Evolutionary conservation across 2,888 invertebrate species (phyloP), one percentile per base, ranked within the genome.

Genomic region (Eurois occulta): DNA sequence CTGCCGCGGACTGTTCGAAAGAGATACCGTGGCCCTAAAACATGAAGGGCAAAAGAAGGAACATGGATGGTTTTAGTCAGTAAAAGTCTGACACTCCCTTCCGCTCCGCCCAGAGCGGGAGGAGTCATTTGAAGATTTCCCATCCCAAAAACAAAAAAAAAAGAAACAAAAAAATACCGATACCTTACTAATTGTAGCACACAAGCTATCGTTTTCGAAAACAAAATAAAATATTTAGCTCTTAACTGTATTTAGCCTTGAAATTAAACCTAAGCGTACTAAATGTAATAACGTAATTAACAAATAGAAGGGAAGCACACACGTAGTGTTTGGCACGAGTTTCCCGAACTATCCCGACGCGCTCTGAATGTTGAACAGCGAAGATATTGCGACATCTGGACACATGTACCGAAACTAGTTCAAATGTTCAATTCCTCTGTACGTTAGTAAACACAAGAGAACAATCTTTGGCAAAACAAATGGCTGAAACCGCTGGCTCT

Each of bases 261-360:
- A 78, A 80, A 80, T 80, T 75, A 60, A 67, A 83, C 46, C 69
- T 21, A 28, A 72, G 38, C 38, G 58, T 64, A 60, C 68, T 67
- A 58, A 79, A 84, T 75, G 62, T 81, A 81, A 81, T 84, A 77
- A 72, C 41, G 77, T 79, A 79, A 87, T 87, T 87, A 85, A 78
- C 87, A 83, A 87, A 85, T 85, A 76, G 65, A 69, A 55, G 28
- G 65, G 43, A 38, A 73, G 35, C 73, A 62, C 67, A 77, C 73
- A 83, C 75, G 80, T 77, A 65, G 72, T 75, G 77, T 81, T 84
- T 84, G 85, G 70, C 80, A 77, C 80, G 77, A 91, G 83, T 91
- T 87, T 80, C 77, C 75, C 72, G 71, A 88, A 88, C 89, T 87
- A 86, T 85, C 80, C 73, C 72, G 86, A 88, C 89, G 89, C 88